Conservation (phyloP, 2,888 invertebrate genomes). For the Drosophila tripunctata region DNA sequence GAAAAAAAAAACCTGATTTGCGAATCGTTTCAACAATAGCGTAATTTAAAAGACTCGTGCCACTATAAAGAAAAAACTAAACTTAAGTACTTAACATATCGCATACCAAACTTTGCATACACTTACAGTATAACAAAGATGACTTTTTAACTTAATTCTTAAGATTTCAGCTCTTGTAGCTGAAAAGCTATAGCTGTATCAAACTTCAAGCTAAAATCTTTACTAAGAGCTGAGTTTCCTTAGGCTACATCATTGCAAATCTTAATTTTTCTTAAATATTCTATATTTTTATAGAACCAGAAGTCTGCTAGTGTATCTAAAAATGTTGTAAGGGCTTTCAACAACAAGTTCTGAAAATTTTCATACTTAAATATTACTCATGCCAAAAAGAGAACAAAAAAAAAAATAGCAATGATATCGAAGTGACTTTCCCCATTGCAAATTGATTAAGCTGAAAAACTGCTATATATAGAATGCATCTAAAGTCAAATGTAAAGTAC, state of each 20-base stretch:
- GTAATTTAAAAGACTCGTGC: constrained; percentile 5
- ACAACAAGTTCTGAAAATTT: constrained; percentile 31
- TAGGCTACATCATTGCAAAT: background rate
- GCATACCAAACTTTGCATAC: constrained; percentile 1
- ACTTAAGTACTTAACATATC: background rate
- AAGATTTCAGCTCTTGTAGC: no score
- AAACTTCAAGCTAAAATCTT: background rate
- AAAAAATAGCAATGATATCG: constrained; percentile 56
- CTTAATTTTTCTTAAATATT: background rate
- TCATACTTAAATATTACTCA: constrained; percentile 57
- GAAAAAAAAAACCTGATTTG: constrained; percentile 32
- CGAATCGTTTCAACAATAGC: constrained; percentile 22
- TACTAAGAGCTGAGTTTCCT: background rate
- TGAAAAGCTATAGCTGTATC: background rate
- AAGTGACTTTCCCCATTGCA: constrained; percentile 32
- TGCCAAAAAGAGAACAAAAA: constrained; percentile 55
- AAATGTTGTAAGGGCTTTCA: constrained; percentile 15
- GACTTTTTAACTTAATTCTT: no score
- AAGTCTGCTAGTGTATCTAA: background rate
- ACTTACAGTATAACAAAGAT: no score
- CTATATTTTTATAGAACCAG: background rate
- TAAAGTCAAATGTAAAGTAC: background rate
- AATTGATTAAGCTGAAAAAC: constrained; percentile 34
- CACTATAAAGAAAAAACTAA: background rate
- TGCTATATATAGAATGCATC: background rate